A percentile compares a stretch with the other conserved stretches of the same genome.
These are phyloP conservation scores for Scaptomyza pallida DNA, from an alignment of 1,140 invertebrate genomes.

Conservation along the genomic window DNA sequence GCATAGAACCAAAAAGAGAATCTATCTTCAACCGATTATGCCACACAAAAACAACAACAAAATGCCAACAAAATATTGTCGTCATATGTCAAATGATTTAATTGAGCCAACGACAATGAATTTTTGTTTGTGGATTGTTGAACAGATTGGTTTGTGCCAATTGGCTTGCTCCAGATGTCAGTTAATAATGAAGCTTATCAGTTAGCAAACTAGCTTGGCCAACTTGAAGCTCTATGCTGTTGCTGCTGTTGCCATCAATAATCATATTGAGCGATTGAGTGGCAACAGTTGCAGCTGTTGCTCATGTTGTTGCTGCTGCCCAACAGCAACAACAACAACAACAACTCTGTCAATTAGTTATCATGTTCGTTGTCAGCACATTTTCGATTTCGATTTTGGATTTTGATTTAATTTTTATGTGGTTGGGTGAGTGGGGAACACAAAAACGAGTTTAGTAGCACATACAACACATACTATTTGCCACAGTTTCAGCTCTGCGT, in stretches of 20 bases:
- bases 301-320: background rate
- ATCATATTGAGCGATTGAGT: conserved; percentile 20
- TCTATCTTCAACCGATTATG: background rate
- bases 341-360: conserved; percentile 77
- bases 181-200: conserved; percentile 57
- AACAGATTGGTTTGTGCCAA: conserved; percentile 52
- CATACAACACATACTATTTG: too few species aligned
- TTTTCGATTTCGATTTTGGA: conserved; percentile 67
- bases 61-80: background rate
- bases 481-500: background rate
- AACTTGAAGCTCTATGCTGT: background rate
- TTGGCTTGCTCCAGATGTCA: conserved; percentile 36
- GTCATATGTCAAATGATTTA: conserved; percentile 21
- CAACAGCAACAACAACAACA: conserved; percentile 25
- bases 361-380: conserved; percentile 75
- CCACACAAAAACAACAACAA: background rate
- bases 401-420: conserved; percentile 72
- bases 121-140: conserved; percentile 45
- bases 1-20: background rate
- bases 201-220: background rate
- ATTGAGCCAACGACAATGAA: conserved; percentile 25
- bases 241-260: conserved; percentile 29
- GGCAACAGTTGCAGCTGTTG: conserved; percentile 35
- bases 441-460: conserved; percentile 28
- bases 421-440: conserved; percentile 37